Percentiles rank a stretch among this genome's conserved stretches.
These are phyloP conservation scores for Monoplex corrugatus DNA, from an alignment of 2,888 invertebrate genomes.

Conservation along the genomic window DNA sequence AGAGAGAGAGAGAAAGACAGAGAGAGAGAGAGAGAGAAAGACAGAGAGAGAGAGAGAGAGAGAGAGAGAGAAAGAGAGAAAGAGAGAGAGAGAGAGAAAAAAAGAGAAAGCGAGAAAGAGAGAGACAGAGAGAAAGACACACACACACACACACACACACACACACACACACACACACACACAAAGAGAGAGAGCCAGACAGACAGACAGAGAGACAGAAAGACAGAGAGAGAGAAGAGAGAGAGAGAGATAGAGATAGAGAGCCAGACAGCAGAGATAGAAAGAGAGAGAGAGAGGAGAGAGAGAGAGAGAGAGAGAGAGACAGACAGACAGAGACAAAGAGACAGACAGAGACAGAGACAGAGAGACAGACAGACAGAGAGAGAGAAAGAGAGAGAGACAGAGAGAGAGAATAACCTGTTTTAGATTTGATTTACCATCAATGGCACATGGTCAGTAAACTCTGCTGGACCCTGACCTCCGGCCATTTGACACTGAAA, in stretches of 20 bases:
- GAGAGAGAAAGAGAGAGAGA: conserved; percentile 15
- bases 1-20: background rate
- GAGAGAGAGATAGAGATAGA: too few relatives aligned
- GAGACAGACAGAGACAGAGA: background rate
- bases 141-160: background rate
- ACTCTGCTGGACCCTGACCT: too few relatives aligned
- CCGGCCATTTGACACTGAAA: too few relatives aligned
- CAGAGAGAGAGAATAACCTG: background rate
- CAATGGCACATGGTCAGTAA: too few relatives aligned
- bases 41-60: too few relatives aligned
- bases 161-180: background rate
- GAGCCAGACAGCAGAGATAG: background rate
- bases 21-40: too few relatives aligned
- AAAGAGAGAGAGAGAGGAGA: background rate
- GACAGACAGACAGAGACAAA: background rate
- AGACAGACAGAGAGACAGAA: background rate
- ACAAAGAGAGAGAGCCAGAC: background rate
- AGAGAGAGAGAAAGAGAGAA: too few relatives aligned
- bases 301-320: background rate
- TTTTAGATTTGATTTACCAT: too few relatives aligned
- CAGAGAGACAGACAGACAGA: background rate
- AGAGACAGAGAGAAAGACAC: too few relatives aligned
- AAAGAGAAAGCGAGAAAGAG: background rate
- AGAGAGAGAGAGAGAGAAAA: background rate
- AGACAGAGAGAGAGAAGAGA: too few relatives aligned